Base-by-base conservation (phyloP, 2,888 invertebrate species). In the Autographa gamma region DNA sequence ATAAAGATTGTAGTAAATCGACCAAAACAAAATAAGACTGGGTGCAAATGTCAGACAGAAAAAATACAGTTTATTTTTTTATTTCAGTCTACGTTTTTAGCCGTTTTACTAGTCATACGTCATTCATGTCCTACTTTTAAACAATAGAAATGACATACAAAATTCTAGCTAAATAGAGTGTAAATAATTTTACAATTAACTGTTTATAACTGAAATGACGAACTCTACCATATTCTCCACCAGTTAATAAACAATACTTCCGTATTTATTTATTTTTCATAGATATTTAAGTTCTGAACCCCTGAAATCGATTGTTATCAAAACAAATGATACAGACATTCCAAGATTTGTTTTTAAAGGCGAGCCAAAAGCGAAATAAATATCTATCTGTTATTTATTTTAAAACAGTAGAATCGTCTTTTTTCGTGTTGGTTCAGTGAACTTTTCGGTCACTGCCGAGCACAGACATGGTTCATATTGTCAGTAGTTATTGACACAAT, bases 361-460 rank as follows among this genome's bases (percentile, higher is more conserved):
- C 43, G 75, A 69, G 74, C 73, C 74, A 83, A 77, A 79, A 63
- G 32, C 61, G 56, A 64, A 58, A 41, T 68, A 74, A 58, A 64
- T 69, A 69, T 52, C 19, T 83, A 75, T 73, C 48, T 74, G 65
- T 63, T 66, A 58, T 68, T 85, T 71, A 78, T 82, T 83, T 84
- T 75, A 85, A 87, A 86, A 86, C 86, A 89, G 83, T 48, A n/a
- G 48, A 48, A 48, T 82, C 64, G 69, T 76, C 79, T 83, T 87
- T 86, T 85, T 85, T 80, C 81, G 83, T 85, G 71, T 74, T 85
- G 87, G 91, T 91, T 91, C 91, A 90, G 79, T 89, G 90, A 91
- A 90, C 91, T 89, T 88, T 79, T 82, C 88, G 88, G 91, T 90
- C 90, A 88, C 83, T 81, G 82, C 69, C 86, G 86, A 85, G 77